Base-by-base conservation (phyloP, 1,140 invertebrate species). In the Micrasema minimum region DNA sequence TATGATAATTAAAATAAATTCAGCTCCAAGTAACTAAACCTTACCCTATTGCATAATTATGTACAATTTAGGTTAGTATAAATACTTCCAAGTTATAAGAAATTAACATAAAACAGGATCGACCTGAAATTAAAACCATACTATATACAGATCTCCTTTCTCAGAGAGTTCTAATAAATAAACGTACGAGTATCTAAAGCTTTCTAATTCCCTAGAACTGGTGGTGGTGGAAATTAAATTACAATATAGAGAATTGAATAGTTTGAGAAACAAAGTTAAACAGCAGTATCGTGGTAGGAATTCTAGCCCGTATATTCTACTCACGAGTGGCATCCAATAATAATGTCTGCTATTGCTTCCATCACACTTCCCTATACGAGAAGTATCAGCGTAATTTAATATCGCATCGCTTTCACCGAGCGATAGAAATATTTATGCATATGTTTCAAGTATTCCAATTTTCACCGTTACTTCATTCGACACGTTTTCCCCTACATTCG, bases 341-440 rank as follows among this genome's bases (percentile, higher is more conserved):
- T 62, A 62, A 45, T 62, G 45, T 22, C 20, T 26, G 43, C 43
- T 62, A 62, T 46, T 46, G 59, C 43, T 46, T 62, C 14, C 59
- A 45, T 46, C 38, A 14, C 38, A 38, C 12, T 7, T 22, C 16
- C 55, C 20, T n/a, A 20, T 20, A n/a, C 55, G 35, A 35, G 2
- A 38, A 9, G 55, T 59, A 62, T 62, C 59, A 31, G 59, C 26
- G 18, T 62, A 62, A 62, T 62, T 62, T 62, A 62, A 62, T 62
- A 62, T 62, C 59, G 23, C 26, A n/a, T 23, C 22, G 59, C 59
- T 45, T 62, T 46, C 59, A 62, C 18, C 16, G 43, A 62, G 12
- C 23, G 41, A 18, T 37, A 26, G 35, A 46, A 62, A 62, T 62
- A 62, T 62, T 62, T 62, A 62, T 46, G 43, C 38, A 62, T 23